phyloP scores from a whole-genome alignment of 2,888 invertebrate genomes.

The Tricholauxania praeusta region DNA sequence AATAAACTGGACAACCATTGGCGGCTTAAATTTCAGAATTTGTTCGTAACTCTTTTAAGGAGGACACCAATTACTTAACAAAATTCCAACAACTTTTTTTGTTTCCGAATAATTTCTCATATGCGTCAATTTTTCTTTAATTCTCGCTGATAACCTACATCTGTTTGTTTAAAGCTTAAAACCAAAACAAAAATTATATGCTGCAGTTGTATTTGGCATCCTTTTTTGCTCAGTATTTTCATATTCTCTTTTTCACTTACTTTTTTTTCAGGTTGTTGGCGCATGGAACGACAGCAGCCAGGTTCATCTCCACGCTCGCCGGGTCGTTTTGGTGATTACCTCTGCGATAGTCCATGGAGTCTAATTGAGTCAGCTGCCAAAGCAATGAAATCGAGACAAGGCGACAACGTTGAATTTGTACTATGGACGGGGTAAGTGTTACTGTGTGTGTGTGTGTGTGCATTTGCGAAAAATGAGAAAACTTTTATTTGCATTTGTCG shows the following conservation, averaged over 20 bases:
- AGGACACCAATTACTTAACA: too few species aligned
- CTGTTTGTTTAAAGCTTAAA: slow-evolving; percentile 24
- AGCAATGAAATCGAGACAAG: slow-evolving; percentile 86
- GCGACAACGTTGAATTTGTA: slow-evolving; percentile 91
- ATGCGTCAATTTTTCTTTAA: not conserved
- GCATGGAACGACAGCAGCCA: slow-evolving; percentile 72
- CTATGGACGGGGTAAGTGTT: slow-evolving; percentile 90
- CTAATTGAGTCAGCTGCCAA: slow-evolving; percentile 89
- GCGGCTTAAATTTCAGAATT: too few species aligned
- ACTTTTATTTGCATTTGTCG: slow-evolving; percentile 14
- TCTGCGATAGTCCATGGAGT: slow-evolving; percentile 90
- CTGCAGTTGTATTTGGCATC: not conserved
- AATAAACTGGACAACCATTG: too few species aligned
- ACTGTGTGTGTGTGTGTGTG: not conserved
- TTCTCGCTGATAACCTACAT: too few species aligned
- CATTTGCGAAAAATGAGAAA: slow-evolving; percentile 15
- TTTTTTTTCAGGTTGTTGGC: slow-evolving; percentile 72
- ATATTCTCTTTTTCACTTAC: slow-evolving; percentile 21
- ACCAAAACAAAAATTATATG: slow-evolving; percentile 38
- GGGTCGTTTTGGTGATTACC: slow-evolving; percentile 82
- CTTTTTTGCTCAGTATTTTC: slow-evolving; percentile 29
- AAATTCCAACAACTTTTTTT: too few species aligned
- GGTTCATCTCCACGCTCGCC: slow-evolving; percentile 73
- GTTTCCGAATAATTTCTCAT: too few species aligned
- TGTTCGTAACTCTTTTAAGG: too few species aligned